Base-by-base conservation (phyloP, 2,888 invertebrate species). In the Drosophila bunnanda region DNA sequence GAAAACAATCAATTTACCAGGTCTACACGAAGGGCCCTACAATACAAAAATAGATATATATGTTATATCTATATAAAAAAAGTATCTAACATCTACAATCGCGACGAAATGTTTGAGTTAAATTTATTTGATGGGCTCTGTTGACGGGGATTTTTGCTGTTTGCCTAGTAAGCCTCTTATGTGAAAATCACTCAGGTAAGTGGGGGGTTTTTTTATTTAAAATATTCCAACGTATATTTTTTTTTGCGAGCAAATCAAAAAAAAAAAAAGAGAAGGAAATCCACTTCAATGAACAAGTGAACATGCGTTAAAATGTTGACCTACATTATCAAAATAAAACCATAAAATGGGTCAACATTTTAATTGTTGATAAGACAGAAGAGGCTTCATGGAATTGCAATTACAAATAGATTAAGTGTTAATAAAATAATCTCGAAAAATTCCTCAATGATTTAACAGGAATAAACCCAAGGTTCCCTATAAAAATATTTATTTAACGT, bases 1-100 rank as follows among this genome's bases (percentile, higher is more conserved):
- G 55, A 80, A 75, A 84, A 82, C 73, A 84, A 84, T 80, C 67
- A 79, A 82, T 79, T 74, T 82, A 58, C 41, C 48, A 41, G 41
- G 39, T 54, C 66, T 70, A 71, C 80, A 82, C 69, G 79, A 75
- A 73, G 62, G 67, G 67, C 56, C 59, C 50, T 38, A 70, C 64
- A 77, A 74, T 65, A 70, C 30, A 20, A 50, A 32, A 13, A 50
- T 9, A 52, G 6, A 1, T 8, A 20, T 17, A 30, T 48, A 48
- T 4, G 9, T 30, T 12, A 12, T 30, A 2, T 28, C 10, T 46
- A 6, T 52, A 22, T 22, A 62, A 70, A 57, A 70, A 57, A 55
- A 41, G 25, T 34, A 69, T 38, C 44, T 36, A 13, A 20, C 30
- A 56, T 55, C 50, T 55, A 61, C 50, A 55, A 68, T 50, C 44